Evolutionary conservation across 2,888 invertebrate species (phyloP).

Genomic region (Tachina fera): DNA sequence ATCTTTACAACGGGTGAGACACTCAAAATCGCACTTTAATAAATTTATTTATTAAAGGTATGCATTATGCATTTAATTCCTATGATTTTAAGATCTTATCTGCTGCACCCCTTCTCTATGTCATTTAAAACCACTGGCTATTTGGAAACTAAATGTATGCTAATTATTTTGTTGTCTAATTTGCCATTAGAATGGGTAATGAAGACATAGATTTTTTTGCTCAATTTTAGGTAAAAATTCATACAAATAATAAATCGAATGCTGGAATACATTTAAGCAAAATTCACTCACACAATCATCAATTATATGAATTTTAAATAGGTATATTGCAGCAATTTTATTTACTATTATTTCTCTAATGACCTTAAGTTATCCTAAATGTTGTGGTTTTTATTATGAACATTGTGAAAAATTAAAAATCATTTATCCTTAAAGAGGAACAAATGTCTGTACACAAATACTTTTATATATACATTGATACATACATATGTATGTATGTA

Average conservation of each 20-base stretch:
- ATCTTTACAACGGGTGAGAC: too few relatives aligned
- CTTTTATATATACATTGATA: background rate
- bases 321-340: conserved; percentile 15
- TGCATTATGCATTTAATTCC: too few relatives aligned
- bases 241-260: background rate
- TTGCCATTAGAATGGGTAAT: background rate
- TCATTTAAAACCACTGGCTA: background rate
- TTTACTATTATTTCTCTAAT: conserved; percentile 48
- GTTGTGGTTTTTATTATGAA: conserved; percentile 61
- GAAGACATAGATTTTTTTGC: background rate
- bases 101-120: background rate
- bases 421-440: conserved; percentile 15
- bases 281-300: background rate
- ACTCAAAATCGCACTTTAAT: too few relatives aligned
- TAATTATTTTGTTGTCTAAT: conserved; percentile 56
- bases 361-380: conserved; percentile 37
- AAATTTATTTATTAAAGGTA: too few relatives aligned
- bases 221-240: background rate
- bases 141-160: conserved; percentile 56
- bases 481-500: too few relatives aligned
- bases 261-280: background rate
- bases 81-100: background rate
- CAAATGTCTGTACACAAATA: background rate
- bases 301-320: conserved; percentile 17
- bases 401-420: conserved; percentile 38